These are phyloP conservation scores for Umimayanthus kanabou DNA, from an alignment of 92 coral and sea anemone genomes.

Conservation along the genomic window DNA sequence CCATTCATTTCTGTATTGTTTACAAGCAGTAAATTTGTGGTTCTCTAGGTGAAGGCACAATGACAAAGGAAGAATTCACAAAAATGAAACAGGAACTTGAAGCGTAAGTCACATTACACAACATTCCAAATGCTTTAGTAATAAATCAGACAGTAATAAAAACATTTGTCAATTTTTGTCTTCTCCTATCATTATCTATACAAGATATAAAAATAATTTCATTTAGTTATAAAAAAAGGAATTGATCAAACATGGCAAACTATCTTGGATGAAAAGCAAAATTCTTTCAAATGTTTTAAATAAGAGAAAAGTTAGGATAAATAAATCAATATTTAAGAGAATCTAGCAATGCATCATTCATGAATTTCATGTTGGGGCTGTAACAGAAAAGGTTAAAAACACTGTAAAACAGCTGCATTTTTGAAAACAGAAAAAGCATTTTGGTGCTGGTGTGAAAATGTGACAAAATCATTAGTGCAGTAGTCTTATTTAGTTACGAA, in stretches of 20 bases:
- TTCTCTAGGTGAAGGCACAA: slow-evolving; percentile 86
- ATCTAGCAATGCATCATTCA: no score
- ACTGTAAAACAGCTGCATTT: no score
- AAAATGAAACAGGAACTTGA: slow-evolving; percentile 98
- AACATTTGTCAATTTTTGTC: no score
- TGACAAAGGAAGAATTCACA: slow-evolving; percentile 98
- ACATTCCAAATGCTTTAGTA: not conserved
- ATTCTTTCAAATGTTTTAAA: not conserved
- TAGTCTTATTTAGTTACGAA: no score
- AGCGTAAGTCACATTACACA: slow-evolving; percentile 72
- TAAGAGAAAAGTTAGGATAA: not conserved
- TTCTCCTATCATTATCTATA: not conserved
- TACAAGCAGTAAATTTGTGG: not conserved
- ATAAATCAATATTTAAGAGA: no score
- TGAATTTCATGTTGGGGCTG: not conserved
- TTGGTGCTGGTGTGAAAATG: no score
- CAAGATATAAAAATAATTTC: not conserved
- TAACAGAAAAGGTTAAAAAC: not conserved
- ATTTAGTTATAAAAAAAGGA: not conserved
- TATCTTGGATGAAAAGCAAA: not conserved
- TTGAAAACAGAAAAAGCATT: no score
- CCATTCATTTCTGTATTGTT: no score
- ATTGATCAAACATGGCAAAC: not conserved
- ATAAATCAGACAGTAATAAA: no score
- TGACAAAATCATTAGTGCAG: no score